Evolutionary conservation across 2,113 vertebrate species (phyloP).

Genomic region (Ammodramus savannarum): DNA sequence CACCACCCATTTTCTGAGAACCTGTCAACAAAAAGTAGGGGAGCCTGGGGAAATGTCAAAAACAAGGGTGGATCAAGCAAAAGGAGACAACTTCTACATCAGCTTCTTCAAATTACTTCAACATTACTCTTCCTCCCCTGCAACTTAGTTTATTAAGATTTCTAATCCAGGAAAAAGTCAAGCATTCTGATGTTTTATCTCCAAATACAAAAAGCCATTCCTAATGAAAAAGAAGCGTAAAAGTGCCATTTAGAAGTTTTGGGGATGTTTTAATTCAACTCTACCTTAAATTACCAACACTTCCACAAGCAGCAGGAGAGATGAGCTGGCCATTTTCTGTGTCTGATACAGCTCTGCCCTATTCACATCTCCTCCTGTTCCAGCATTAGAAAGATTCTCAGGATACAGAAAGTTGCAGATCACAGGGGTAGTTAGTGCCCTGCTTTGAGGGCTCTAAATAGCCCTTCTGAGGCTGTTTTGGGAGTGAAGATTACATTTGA

Average conservation of each 20-base stretch:
- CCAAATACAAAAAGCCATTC: not conserved
- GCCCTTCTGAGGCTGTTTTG: not conserved
- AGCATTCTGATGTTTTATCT: not conserved
- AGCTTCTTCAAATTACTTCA: not conserved
- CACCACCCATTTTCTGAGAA: conserved; percentile 60
- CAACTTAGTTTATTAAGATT: not conserved
- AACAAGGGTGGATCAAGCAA: conserved; percentile 58
- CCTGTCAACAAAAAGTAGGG: not conserved
- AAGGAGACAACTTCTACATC: not conserved
- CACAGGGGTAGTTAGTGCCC: not conserved
- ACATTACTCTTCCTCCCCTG: not conserved
- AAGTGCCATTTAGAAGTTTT: not conserved
- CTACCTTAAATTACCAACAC: not conserved
- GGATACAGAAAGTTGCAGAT: not conserved
- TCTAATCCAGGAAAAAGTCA: not conserved
- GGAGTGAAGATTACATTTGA: not conserved
- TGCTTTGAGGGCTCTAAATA: not conserved
- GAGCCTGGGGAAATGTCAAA: not conserved
- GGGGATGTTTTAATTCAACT: not conserved
- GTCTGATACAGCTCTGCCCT: not conserved
- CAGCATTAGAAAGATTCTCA: not conserved
- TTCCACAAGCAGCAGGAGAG: not conserved
- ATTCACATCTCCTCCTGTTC: not conserved
- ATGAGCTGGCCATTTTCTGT: not conserved
- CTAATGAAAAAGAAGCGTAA: not conserved